phyloP scores from a whole-genome alignment of 2,797 vertebrate species.

The Odontamblyopus lacepedii region DNA sequence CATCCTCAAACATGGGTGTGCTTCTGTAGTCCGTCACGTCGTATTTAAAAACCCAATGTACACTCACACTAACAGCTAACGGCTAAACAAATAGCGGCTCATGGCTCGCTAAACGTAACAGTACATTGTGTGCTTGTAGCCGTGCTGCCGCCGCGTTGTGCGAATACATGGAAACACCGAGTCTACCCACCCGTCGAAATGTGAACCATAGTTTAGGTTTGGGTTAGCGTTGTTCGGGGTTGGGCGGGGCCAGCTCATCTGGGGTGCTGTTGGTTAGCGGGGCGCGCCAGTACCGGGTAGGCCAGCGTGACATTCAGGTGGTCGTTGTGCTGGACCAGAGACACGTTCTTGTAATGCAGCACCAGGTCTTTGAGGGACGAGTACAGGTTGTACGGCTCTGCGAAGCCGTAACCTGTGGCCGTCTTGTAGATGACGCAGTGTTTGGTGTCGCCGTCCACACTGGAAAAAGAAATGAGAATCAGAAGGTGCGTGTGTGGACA shows the following conservation, averaged over 20 bases:
- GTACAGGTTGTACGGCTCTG: conserved; percentile 93
- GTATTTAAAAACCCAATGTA: conserved; percentile 38
- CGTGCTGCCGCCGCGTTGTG: conserved; percentile 53
- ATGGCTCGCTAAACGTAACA: conserved; percentile 52
- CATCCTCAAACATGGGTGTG: conserved; percentile 36
- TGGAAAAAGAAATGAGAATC: conserved; percentile 43
- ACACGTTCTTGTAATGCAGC: conserved; percentile 92
- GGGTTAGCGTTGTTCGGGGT: conserved; percentile 34
- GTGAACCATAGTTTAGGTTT: conserved; percentile 35
- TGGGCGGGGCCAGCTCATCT: conserved; percentile 55
- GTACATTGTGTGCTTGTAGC: conserved; percentile 68
- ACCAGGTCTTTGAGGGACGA: conserved; percentile 91
- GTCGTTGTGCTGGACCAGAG: conserved; percentile 94
- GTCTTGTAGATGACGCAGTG: conserved; percentile 96
- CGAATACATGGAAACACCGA: conserved; percentile 43
- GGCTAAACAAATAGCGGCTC: conserved; percentile 37
- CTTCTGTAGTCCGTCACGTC: conserved; percentile 44
- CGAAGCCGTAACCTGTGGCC: conserved; percentile 87
- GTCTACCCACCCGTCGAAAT: conserved; percentile 28
- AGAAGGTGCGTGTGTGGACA: background rate
- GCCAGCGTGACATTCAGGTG: conserved; percentile 91
- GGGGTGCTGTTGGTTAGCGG: conserved; percentile 72
- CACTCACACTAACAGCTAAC: conserved; percentile 52
- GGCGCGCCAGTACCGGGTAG: conserved; percentile 82
- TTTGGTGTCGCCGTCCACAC: conserved; percentile 89